Conservation (phyloP, 2,113 vertebrate species). For the Gadus macrocephalus region DNA sequence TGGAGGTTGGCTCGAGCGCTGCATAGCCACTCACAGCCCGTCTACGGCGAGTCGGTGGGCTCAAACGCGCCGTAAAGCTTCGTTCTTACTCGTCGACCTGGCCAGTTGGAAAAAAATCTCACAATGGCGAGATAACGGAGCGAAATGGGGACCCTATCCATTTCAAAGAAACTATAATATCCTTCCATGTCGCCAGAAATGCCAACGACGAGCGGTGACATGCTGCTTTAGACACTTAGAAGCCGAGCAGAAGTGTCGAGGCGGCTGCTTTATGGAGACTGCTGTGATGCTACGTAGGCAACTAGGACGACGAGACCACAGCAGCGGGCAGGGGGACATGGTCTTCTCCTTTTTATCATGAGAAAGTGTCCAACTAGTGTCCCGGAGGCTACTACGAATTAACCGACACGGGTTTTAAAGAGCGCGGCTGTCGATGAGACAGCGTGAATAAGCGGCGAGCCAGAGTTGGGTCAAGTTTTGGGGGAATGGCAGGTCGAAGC, state of each 20-base stretch:
- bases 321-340: conserved; percentile 11
- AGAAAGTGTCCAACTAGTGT: conserved; percentile 51
- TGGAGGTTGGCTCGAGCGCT: neutral
- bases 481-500: conserved; percentile 83
- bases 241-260: conserved; percentile 1
- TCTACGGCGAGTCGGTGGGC: conserved; percentile 58
- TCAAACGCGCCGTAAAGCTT: conserved; percentile 53
- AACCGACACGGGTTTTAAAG: neutral
- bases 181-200: conserved; percentile 1
- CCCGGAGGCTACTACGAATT: conserved; percentile 29
- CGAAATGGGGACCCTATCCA: conserved; percentile 33
- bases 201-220: conserved; percentile 1
- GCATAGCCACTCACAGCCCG: conserved; percentile 38
- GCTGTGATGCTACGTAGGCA: conserved; percentile 71
- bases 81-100: conserved; percentile 26
- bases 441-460: conserved; percentile 8
- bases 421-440: neutral
- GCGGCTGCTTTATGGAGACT: conserved; percentile 53
- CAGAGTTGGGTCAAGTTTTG: conserved; percentile 41
- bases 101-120: conserved; percentile 39
- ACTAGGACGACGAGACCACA: conserved; percentile 40
- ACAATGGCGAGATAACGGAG: conserved; percentile 43
- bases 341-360: conserved; percentile 50
- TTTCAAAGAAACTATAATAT: conserved; percentile 3
- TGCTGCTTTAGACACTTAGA: conserved; percentile 1